phyloP scores from a whole-genome alignment of 2,888 invertebrate genomes.

The Diarsia mendica region DNA sequence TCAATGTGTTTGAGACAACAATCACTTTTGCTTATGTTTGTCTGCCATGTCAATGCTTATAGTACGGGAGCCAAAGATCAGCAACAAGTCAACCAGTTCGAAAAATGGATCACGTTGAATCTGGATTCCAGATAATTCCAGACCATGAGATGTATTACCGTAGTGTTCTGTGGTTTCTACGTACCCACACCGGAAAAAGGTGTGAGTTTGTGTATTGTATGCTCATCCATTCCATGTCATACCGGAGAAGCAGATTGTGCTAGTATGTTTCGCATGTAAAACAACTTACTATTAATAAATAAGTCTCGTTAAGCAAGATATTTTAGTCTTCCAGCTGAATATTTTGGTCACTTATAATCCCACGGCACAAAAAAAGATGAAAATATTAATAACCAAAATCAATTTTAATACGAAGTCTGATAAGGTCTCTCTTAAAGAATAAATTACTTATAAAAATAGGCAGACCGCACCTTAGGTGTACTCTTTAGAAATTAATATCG shows the following conservation, averaged over 20 bases:
- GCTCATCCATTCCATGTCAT: too few species aligned
- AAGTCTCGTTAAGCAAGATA: neutral
- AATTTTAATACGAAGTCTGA: slow-evolving; percentile 8
- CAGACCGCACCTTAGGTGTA: neutral
- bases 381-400: slow-evolving; percentile 16
- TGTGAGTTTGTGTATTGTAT: too few species aligned
- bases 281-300: neutral
- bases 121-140: too few species aligned
- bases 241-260: neutral
- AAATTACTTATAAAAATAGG: slow-evolving; percentile 36
- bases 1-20: neutral
- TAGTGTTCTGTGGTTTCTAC: too few species aligned
- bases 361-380: neutral
- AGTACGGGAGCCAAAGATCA: neutral
- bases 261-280: neutral
- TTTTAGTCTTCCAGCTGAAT: neutral
- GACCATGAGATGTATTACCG: too few species aligned
- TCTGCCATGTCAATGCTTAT: neutral
- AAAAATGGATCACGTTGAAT: neutral
- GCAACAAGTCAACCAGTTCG: neutral
- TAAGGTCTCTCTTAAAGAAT: slow-evolving; percentile 8
- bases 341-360: neutral
- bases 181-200: too few species aligned
- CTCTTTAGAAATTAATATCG: slow-evolving; percentile 32
- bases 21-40: neutral